Evolutionary conservation across 30 jellyfish, hydroid and myxozoan genomes (phyloP).

Genomic region (Aurelia aurita complex sp. Pacific): DNA sequence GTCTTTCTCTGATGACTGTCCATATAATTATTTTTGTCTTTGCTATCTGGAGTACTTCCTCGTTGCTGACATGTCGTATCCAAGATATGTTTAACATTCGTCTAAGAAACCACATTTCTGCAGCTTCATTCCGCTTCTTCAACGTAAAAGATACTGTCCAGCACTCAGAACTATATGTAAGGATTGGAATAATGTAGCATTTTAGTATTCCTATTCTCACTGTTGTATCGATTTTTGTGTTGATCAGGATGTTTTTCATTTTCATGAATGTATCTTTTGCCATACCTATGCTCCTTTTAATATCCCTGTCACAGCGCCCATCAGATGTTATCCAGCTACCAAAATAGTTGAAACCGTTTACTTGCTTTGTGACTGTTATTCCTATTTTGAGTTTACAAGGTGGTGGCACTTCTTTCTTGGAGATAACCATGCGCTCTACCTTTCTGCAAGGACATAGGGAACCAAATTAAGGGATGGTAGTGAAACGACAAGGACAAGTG

Average conservation of each 20-base stretch:
- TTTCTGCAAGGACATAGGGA: slow-evolving; percentile 11
- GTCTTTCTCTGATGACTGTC: slow-evolving; percentile 1
- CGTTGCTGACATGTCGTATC: background rate
- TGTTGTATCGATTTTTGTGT: slow-evolving; percentile 1
- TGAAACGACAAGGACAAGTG: too few species aligned
- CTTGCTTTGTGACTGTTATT: slow-evolving; percentile 53
- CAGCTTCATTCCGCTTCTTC: slow-evolving; percentile 19
- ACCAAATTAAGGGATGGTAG: too few species aligned
- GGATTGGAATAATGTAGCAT: slow-evolving; percentile 4
- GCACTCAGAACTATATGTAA: slow-evolving; percentile 20
- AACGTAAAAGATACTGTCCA: slow-evolving; percentile 19
- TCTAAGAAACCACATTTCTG: slow-evolving; percentile 10
- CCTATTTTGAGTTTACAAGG: slow-evolving; percentile 43
- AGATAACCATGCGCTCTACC: slow-evolving; percentile 39
- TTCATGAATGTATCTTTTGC: slow-evolving; percentile 11
- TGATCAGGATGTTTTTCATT: slow-evolving; percentile 35
- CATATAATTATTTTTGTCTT: background rate
- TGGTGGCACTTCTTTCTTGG: slow-evolving; percentile 43
- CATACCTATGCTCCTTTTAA: slow-evolving; percentile 45
- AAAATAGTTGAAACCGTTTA: slow-evolving; percentile 48
- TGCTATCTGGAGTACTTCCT: slow-evolving; percentile 7
- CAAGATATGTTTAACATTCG: background rate
- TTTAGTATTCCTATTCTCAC: background rate
- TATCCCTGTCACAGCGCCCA: slow-evolving; percentile 49
- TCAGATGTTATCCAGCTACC: slow-evolving; percentile 50